Conservation (phyloP, 2,113 vertebrate genomes). For the Tragelaphus strepsiceros region DNA sequence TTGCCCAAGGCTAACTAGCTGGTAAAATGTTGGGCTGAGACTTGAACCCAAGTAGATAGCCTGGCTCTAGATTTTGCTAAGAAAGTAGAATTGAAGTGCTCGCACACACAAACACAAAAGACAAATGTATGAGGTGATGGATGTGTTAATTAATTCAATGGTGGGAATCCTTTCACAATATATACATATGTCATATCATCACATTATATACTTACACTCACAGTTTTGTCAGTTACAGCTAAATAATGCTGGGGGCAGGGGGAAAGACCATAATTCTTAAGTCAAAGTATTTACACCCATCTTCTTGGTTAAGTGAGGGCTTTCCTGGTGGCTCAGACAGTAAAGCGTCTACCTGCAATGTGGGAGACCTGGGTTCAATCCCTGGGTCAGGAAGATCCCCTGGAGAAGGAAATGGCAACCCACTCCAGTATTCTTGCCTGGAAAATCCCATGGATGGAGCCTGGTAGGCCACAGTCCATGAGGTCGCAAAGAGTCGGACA, state of each 20-base stretch:
- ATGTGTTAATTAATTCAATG: background rate
- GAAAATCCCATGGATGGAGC: too few species aligned
- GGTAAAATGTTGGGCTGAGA: background rate
- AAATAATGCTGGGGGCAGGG: background rate
- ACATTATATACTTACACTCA: background rate
- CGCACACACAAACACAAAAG: background rate
- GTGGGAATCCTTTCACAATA: background rate
- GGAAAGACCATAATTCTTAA: background rate
- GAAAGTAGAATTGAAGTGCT: background rate
- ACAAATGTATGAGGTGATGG: background rate
- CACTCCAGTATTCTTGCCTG: too few species aligned
- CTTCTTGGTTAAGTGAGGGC: background rate
- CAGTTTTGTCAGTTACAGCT: background rate
- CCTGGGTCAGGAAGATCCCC: too few species aligned
- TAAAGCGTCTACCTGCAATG: too few species aligned
- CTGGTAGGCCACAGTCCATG: too few species aligned
- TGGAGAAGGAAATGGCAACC: too few species aligned
- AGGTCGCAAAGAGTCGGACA: too few species aligned
- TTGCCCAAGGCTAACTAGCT: background rate
- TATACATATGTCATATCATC: background rate
- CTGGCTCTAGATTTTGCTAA: background rate
- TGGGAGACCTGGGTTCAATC: too few species aligned
- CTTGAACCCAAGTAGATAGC: background rate
- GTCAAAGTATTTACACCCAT: background rate
- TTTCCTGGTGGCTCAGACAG: too few species aligned